Evolutionary conservation across 2,797 vertebrate species (phyloP), one percentile per base, ranked within the genome.

Genomic region (Oceanodroma leucorhoa): DNA sequence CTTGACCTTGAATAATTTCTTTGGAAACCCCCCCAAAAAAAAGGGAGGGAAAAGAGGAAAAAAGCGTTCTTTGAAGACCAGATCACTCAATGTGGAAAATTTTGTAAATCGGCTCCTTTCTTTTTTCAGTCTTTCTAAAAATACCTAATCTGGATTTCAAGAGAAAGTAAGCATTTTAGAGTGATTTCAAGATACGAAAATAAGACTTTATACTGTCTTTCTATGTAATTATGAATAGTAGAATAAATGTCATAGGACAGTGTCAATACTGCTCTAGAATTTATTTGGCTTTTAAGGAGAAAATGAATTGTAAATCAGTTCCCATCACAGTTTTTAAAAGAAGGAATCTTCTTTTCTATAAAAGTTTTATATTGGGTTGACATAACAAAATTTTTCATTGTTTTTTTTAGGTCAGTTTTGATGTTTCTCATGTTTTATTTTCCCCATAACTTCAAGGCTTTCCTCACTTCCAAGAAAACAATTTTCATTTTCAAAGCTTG

Each of bases 1-100:
- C 36, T 61, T 75, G 75, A 95, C 90, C 75, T 91, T 93, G 78
- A 93, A 80, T 77, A 77, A 77, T 96, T 94, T 93, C 21, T 79
- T 70, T 43, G 30, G 71, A 90, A 89, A 61, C 17, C 10, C 22
- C n/a, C n/a, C n/a, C n/a, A 85, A 70, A 91, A 54, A 29, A 58
- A 23, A 6, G 1, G 3, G 6, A 5, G 7, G 22, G 22, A 19
- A 43, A 46, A 67, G 27, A n/a, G 7, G 7, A 21, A 58, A 58
- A 77, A 80, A 61, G 4, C 32, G 58, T 29, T 62, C n/a, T 66
- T 89, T 76, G 38, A 90, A 67, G 43, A 77, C 15, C 2, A 21
- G 19, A 45, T 66, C 1, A 2, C 21, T 85, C 30, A 60, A 71
- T 10, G 9, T 80, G 29, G 48, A 55, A 92, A 80, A 61, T 14